These are phyloP conservation scores for Hyposoter didymator DNA, from an alignment of 2,888 invertebrate species.

Conservation along the genomic window DNA sequence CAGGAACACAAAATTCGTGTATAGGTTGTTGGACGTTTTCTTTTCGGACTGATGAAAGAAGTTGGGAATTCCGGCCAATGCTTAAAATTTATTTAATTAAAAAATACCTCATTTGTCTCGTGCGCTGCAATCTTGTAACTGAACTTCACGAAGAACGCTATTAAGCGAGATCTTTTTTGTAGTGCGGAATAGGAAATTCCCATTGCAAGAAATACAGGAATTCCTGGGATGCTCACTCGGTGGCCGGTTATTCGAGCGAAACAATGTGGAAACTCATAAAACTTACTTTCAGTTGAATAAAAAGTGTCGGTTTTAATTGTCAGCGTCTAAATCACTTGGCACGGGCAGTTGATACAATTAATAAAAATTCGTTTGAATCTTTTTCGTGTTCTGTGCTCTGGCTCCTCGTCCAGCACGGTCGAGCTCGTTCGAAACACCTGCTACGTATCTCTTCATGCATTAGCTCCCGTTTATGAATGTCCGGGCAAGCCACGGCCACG, in stretches of 20 bases:
- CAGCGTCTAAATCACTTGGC: background rate
- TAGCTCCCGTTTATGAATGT: background rate
- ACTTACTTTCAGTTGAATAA: conserved; percentile 7
- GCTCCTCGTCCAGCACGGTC: background rate
- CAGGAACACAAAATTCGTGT: background rate
- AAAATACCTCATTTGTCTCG: background rate
- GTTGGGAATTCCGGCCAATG: too few relatives aligned
- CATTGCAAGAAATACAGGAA: conserved; percentile 12
- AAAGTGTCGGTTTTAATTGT: conserved; percentile 8
- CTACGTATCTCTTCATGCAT: conserved; percentile 13
- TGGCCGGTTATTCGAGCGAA: background rate
- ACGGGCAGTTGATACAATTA: conserved; percentile 33
- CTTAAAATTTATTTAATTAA: conserved; percentile 5
- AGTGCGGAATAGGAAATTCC: conserved; percentile 11
- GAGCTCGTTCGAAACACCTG: conserved; percentile 43
- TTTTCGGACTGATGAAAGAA: too few relatives aligned
- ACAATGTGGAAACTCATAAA: background rate
- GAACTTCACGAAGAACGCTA: background rate
- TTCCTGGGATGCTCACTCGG: conserved; percentile 6
- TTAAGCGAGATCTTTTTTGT: conserved; percentile 6
- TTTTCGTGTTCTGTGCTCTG: background rate
- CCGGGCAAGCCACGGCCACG: too few relatives aligned
- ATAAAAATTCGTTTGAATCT: conserved; percentile 48
- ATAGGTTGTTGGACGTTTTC: too few relatives aligned
- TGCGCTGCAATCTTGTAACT: background rate